Percentiles rank a stretch among this genome's conserved stretches.
Conservation (phyloP, 2,888 invertebrate genomes). For the Yponomeuta cagnagella region DNA sequence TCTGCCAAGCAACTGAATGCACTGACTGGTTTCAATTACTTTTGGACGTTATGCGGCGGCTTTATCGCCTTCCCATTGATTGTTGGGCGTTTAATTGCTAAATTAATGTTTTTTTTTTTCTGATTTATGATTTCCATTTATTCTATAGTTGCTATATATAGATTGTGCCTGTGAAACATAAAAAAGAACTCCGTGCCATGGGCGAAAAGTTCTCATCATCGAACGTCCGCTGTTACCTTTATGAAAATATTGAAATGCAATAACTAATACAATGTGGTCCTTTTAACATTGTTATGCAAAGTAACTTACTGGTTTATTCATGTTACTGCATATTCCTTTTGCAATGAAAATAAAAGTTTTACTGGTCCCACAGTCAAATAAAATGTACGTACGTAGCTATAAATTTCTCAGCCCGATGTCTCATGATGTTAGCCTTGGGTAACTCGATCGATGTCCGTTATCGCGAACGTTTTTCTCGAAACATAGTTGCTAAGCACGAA, state of each 20-base stretch:
- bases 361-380: neutral
- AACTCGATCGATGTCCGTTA: neutral
- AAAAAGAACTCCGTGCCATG: too few relatives aligned
- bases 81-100: constrained; percentile 46
- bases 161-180: neutral
- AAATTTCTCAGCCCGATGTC: neutral
- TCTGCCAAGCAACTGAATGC: constrained; percentile 8
- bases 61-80: constrained; percentile 33
- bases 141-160: constrained; percentile 1
- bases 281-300: constrained; percentile 8
- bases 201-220: neutral
- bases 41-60: constrained; percentile 30
- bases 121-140: constrained; percentile 32
- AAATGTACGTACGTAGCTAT: neutral
- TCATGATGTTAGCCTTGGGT: neutral
- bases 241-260: neutral
- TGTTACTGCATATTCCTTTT: constrained; percentile 6
- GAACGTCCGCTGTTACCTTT: neutral
- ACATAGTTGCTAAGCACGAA: neutral
- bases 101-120: constrained; percentile 37
- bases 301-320: constrained; percentile 1
- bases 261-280: neutral
- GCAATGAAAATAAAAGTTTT: neutral
- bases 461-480: neutral
- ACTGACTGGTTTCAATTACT: constrained; percentile 39